Base-by-base conservation (phyloP, 2,797 vertebrate genomes). In the Siniperca obscura region DNA sequence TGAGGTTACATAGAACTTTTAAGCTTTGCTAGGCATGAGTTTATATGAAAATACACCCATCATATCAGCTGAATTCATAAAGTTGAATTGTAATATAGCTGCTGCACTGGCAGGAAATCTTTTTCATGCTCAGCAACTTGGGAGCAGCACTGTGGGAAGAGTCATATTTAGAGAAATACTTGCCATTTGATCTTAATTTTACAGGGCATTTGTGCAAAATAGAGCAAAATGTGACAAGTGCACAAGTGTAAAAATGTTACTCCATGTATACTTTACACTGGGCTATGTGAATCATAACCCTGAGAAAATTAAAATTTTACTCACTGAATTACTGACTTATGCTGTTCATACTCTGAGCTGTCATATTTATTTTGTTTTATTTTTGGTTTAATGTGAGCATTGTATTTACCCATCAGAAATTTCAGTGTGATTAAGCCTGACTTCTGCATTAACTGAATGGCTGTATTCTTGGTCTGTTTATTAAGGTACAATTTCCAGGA, bases 21-120 rank as follows among this genome's bases (percentile, higher is more conserved):
- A 38, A 22, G 27, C 21, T 74, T 27, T 2, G 4, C 27, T 34
- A 10, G 56, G 30, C 30, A 60, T 13, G n/a, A 17, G 36, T 78
- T 81, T 27, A 38, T 56, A 46, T 75, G 17, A 67, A 70, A 59
- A 68, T n/a, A 59, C 34, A 3, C 10, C 4, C 44, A 36, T 56
- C 40, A n/a, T 38, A 50, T 74, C 64, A 16, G 30, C 50, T 27
- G 3, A 59, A 56, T 40, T 75, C 30, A 65, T 17, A 1, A n/a
- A 22, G 36, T 13, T n/a, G 1, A 74, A 65, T 6, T 40, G 52
- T n/a, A 69, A 12, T 13, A 44, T 12, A 27, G 61, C 46, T 76
- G 30, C 11, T 14, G 19, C 66, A 16, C n/a, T 44, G 50, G 50
- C 42, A 38, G 27, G 22, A 67, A 11, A 48, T 30, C 5, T 50